Evolutionary conservation across 2,888 invertebrate genomes (phyloP).

Genomic region (Campopleginae sp.): DNA sequence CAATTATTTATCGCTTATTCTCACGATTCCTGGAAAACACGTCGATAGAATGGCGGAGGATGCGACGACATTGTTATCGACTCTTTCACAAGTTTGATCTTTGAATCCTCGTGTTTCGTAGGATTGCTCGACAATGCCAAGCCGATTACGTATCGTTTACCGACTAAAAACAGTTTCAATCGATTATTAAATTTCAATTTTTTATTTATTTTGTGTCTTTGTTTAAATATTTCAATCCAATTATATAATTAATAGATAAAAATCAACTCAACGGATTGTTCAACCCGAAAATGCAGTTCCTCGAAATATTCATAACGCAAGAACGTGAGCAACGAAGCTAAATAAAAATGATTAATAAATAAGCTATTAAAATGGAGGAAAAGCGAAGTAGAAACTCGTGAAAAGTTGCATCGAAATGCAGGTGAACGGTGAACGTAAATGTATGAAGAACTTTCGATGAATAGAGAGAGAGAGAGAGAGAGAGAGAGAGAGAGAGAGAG

Average conservation of each 20-base stretch:
- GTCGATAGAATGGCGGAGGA: neutral
- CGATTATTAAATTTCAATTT: no score
- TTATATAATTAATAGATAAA: neutral
- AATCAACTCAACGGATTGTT: neutral
- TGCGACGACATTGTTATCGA: neutral
- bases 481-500: neutral
- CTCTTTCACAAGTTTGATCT: neutral
- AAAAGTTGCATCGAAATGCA: neutral
- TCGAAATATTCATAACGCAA: no score
- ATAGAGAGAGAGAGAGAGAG: neutral
- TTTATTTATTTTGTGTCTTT: no score
- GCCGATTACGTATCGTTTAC: neutral
- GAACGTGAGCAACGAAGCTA: no score
- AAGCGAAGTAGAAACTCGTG: neutral
- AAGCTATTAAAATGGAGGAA: neutral
- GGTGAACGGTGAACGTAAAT: conserved; percentile 1
- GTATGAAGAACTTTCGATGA: conserved; percentile 5
- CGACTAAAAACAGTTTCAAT: neutral
- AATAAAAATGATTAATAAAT: no score
- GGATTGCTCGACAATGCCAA: neutral
- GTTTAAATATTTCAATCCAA: neutral
- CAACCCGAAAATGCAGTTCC: no score
- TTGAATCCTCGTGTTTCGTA: neutral
- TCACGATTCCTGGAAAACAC: neutral
- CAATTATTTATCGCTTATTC: conserved; percentile 18